Base-by-base conservation (phyloP, 2,113 vertebrate genomes). In the Chionomys nivalis region DNA sequence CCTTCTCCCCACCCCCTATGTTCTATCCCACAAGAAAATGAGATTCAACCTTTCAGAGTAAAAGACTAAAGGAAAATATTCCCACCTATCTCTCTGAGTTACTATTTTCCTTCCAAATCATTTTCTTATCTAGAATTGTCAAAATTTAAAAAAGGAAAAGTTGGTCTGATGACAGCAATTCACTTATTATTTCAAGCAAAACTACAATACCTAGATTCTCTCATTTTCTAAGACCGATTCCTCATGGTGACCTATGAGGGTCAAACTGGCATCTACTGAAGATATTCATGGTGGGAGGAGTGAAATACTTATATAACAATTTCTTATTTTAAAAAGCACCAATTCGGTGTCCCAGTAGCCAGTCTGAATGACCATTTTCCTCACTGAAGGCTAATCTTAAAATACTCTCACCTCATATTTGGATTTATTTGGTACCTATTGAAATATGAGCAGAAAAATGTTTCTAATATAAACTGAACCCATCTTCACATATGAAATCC, bases 401-500 rank as follows among this genome's bases (percentile, higher is more conserved):
- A 88, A 55, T 26, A 86, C 63, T 13, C 12, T 16, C 1, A 90
- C 21, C 19, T 96, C 44, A 9, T 52, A 86, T 83, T 83, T 87
- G 28, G 42, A 44, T 49, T 88, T 86, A 68, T 86, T n/a, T 72
- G 28, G 5, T 83, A 85, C 21, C 33, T 95, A 85, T 21, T 96
- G 13, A 94, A 93, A 26, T 95, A 91, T 75, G 23, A 78, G 58
- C 91, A 72, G 61, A 96, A 97, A 55, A 85, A 87, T 58, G 93
- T 72, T 78, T 93, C 82, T 92, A 89, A 96, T 88, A 94, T 47
- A 61, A 78, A 75, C 87, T 39, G 13, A 85, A 97, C 72, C 36
- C 47, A 94, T 19, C 55, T 94, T 1, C 11, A 55, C 63, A 73
- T 58, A 58, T 6, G 17, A 58, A 58, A 58, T 58, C 55, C 55